These are phyloP conservation scores for Nephrotoma appendiculata DNA, from an alignment of 2,888 invertebrate genomes.

Conservation along the genomic window DNA sequence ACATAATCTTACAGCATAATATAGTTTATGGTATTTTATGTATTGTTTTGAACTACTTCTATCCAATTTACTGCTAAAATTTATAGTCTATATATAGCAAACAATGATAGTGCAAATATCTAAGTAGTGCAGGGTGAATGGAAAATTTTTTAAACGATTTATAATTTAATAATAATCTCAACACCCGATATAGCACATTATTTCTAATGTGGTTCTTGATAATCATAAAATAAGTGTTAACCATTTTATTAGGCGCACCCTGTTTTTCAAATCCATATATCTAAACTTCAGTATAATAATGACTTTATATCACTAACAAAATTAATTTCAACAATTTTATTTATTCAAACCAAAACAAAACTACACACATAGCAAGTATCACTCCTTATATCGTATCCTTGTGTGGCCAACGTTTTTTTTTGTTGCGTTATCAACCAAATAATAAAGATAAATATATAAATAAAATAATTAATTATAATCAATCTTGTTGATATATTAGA, in stretches of 20 bases:
- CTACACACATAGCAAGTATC: not conserved
- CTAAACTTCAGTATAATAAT: not conserved
- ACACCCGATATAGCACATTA: no score
- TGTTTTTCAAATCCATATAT: not conserved
- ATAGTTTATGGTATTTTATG: not conserved
- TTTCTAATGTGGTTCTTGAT: no score
- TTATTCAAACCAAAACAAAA: not conserved
- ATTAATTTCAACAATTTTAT: not conserved
- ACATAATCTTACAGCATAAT: not conserved
- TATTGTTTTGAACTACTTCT: not conserved
- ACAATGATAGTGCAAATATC: not conserved
- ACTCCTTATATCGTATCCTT: not conserved
- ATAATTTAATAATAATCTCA: no score
- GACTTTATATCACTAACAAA: not conserved
- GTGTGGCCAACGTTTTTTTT: not conserved
- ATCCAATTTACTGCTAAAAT: not conserved
- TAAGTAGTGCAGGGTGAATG: not conserved
- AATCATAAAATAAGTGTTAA: no score
- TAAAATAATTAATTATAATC: not conserved
- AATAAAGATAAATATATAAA: not conserved
- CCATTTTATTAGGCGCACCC: not conserved
- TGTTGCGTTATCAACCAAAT: not conserved
- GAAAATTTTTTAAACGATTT: no score
- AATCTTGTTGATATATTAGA: not conserved
- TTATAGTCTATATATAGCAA: not conserved